These are phyloP conservation scores for Parochlus steinenii DNA, from an alignment of 2,888 invertebrate species.

Conservation along the genomic window DNA sequence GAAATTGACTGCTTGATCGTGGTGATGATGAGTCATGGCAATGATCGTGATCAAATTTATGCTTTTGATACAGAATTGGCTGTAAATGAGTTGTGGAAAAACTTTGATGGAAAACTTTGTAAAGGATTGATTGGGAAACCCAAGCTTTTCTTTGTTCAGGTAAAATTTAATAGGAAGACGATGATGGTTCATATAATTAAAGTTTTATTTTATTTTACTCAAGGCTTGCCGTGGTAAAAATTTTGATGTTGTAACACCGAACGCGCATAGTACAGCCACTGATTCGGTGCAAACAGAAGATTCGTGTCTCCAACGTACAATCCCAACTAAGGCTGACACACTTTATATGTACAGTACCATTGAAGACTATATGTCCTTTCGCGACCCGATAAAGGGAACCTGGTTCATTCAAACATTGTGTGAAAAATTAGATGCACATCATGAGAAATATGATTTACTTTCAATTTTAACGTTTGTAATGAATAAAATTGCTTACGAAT, in stretches of 20 bases:
- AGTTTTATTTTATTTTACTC: too few relatives aligned
- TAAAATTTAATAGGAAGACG: too few relatives aligned
- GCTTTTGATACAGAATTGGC: not conserved
- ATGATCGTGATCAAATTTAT: not conserved
- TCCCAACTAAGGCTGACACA: not conserved
- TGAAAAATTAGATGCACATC: too few relatives aligned
- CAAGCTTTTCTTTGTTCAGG: not conserved
- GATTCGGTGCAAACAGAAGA: too few relatives aligned
- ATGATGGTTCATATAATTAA: too few relatives aligned
- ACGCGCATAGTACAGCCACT: not conserved
- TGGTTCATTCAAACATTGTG: too few relatives aligned
- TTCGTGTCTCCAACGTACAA: not conserved
- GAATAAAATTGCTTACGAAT: too few relatives aligned
- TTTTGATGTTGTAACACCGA: not conserved
- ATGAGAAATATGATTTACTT: too few relatives aligned
- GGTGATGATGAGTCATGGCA: not conserved
- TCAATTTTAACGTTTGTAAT: too few relatives aligned
- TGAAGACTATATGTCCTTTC: too few relatives aligned
- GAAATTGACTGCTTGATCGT: too few relatives aligned
- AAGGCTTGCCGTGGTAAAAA: not conserved
- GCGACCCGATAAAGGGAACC: too few relatives aligned
- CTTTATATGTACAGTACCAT: not conserved
- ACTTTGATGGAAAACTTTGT: not conserved
- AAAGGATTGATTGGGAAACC: not conserved
- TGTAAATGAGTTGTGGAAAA: not conserved